Base-by-base conservation (phyloP, 2,113 vertebrate species). In the Coreoperca whiteheadi region DNA sequence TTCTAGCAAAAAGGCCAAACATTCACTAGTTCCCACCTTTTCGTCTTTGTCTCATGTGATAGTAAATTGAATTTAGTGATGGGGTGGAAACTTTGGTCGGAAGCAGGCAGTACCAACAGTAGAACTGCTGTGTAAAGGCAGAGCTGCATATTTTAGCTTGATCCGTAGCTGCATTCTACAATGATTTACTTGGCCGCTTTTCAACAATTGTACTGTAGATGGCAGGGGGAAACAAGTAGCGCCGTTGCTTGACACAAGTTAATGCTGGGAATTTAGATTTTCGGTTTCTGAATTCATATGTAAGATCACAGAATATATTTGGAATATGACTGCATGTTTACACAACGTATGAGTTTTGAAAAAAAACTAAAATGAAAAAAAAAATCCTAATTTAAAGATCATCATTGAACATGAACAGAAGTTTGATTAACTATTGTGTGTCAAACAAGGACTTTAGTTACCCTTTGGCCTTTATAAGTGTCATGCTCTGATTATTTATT, bases 131-230 rank as follows among this genome's bases (percentile, higher is more conserved):
- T 65, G 11, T 21, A 23, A 78, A 43, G 30, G 41, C 57, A 18
- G 14, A 39, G 71, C 39, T 50, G 15, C 39, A 51, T n/a, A 41
- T 25, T 51, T 41, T 43, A 60, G 7, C 21, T 53, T 53, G 16
- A 28, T n/a, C 57, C 48, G 12, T 51, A 9, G 15, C 14, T 34
- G 30, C 41, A 6, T 15, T 37, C 15, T 53, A 18, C 65, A 56
- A 18, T 54, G 43, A 72, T 71, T 41, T 43, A 46, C 30, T 61
- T 51, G n/a, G n/a, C n/a, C n/a, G n/a, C n/a, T n/a, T n/a, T n/a
- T n/a, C n/a, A n/a, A n/a, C n/a, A n/a, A n/a, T n/a, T n/a, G n/a
- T n/a, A n/a, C n/a, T n/a, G n/a, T n/a, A n/a, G n/a, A n/a, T n/a
- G n/a, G n/a, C n/a, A n/a, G n/a, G n/a, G n/a, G n/a, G n/a, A n/a